These are phyloP conservation scores for Gallinago media DNA, from an alignment of 2,113 vertebrate species.

Conservation along the genomic window DNA sequence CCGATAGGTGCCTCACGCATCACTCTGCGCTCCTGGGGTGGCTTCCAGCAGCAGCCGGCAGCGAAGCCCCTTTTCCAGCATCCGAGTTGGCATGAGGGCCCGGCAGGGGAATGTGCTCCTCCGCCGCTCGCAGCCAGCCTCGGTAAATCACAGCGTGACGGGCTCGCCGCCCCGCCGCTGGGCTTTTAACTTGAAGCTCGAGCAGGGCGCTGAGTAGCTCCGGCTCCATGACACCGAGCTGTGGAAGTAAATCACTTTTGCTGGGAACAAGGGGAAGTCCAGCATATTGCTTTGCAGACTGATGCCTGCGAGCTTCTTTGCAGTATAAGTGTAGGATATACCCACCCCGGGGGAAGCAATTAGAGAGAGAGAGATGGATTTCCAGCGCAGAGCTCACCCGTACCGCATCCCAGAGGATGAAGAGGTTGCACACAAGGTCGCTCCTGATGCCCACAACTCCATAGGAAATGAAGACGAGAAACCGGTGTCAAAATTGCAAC, in stretches of 20 bases:
- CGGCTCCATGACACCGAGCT: conserved; percentile 60
- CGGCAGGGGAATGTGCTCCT: conserved; percentile 56
- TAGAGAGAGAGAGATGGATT: conserved; percentile 72
- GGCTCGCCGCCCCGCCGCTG: conserved; percentile 2
- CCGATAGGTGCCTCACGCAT: not conserved
- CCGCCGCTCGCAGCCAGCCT: conserved; percentile 8
- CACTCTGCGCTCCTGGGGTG: not conserved
- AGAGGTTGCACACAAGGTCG: conserved; percentile 63
- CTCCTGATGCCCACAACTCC: conserved; percentile 62
- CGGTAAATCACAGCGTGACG: conserved; percentile 21
- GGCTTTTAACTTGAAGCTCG: conserved; percentile 82
- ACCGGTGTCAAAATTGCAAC: conserved; percentile 89
- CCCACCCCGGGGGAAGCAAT: not conserved
- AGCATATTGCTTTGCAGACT: conserved; percentile 19
- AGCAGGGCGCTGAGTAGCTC: conserved; percentile 43
- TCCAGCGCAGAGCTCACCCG: conserved; percentile 71
- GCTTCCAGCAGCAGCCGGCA: not conserved
- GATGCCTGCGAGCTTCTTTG: not conserved
- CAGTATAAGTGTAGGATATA: not conserved
- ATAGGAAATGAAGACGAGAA: conserved; percentile 81
- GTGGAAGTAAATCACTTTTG: conserved; percentile 52
- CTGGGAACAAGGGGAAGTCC: conserved; percentile 57
- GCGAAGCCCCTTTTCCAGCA: conserved; percentile 2
- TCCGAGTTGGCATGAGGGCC: not conserved
- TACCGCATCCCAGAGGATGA: conserved; percentile 85